Percentiles rank a stretch among this genome's conserved stretches.
phyloP scores from a whole-genome alignment of 2,113 vertebrate genomes.

The Nipponia nippon region DNA sequence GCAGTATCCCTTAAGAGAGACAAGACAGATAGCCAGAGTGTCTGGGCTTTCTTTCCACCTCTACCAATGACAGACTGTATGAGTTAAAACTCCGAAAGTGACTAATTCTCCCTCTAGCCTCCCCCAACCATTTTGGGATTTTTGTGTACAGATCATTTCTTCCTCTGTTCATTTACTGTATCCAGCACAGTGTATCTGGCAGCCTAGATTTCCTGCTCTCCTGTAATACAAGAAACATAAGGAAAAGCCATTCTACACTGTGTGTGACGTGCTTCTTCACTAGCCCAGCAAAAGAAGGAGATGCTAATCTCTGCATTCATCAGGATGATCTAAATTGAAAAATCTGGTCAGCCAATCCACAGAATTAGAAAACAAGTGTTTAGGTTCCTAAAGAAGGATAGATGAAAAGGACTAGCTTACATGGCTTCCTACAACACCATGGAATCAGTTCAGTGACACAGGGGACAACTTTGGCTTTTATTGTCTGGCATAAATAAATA shows the following conservation, averaged over 20 bases:
- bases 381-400: neutral
- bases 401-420: neutral
- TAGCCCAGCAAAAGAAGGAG: neutral
- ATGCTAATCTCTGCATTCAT: neutral
- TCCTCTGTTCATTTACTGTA: neutral
- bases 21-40: neutral
- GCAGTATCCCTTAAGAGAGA: neutral
- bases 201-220: neutral
- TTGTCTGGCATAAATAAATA: neutral
- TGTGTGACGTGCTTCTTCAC: neutral
- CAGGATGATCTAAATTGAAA: neutral
- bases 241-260: neutral
- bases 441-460: neutral
- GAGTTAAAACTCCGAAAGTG: neutral
- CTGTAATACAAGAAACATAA: neutral
- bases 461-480: neutral
- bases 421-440: neutral
- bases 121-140: neutral
- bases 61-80: neutral
- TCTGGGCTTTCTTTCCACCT: neutral
- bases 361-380: neutral
- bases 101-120: neutral
- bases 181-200: neutral
- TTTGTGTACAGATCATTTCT: neutral
- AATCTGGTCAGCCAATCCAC: neutral